phyloP scores from a whole-genome alignment of 2,888 invertebrate species.

The Teinopalpus imperialis region DNA sequence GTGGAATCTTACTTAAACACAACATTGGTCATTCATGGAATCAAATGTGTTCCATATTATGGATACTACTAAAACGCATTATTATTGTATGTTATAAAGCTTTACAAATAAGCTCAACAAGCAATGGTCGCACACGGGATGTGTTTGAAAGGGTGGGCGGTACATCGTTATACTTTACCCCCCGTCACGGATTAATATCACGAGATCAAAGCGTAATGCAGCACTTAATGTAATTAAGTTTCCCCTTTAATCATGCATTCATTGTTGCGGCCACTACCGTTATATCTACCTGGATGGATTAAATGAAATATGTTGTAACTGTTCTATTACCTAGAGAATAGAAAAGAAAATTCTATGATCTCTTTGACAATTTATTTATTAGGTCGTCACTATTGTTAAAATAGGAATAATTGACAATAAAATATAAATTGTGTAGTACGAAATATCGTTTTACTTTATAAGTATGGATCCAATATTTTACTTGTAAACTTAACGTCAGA shows the following conservation, averaged over 20 bases:
- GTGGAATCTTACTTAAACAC: no score
- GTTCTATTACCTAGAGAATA: not conserved
- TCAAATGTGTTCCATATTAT: not conserved
- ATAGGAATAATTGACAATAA: no score
- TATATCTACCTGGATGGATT: conserved; percentile 6
- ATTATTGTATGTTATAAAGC: not conserved
- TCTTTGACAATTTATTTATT: no score
- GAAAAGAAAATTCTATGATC: no score
- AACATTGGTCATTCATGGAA: no score
- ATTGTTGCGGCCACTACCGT: conserved; percentile 11
- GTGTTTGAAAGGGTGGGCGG: conserved; percentile 16
- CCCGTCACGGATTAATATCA: conserved; percentile 21
- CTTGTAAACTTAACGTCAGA: no score
- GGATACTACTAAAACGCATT: not conserved
- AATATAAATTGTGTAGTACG: no score
- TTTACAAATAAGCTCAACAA: not conserved
- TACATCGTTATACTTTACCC: conserved; percentile 16
- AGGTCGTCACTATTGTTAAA: no score
- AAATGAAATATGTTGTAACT: conserved; percentile 8
- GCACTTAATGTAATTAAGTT: conserved; percentile 26
- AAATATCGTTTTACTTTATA: no score
- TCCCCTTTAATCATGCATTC: conserved; percentile 24
- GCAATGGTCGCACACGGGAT: not conserved
- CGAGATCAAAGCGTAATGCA: conserved; percentile 25
- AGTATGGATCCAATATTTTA: no score